These are phyloP conservation scores for Lethenteron reissneri DNA, from an alignment of 2,113 vertebrate genomes.

Conservation along the genomic window DNA sequence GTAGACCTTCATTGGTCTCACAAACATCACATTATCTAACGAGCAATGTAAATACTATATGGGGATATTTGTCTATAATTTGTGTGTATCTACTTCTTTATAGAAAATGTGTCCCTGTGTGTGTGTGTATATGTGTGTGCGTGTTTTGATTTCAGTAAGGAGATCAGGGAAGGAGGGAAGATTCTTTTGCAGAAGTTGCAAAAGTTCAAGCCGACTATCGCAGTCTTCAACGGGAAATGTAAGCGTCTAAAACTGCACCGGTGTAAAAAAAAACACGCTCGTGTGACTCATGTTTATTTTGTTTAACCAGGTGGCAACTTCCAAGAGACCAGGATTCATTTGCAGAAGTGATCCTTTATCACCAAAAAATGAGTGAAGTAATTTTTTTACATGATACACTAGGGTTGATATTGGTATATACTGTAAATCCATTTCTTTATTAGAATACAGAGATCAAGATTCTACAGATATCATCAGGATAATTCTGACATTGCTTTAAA, in stretches of 20 bases:
- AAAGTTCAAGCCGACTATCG: constrained; percentile 77
- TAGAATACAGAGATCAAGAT: too few species aligned
- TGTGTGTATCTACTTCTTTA: constrained; percentile 12
- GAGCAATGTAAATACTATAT: background rate
- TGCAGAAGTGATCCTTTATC: too few species aligned
- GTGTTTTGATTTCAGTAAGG: constrained; percentile 43
- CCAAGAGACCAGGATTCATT: too few species aligned
- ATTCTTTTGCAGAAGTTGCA: constrained; percentile 85
- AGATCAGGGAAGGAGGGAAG: constrained; percentile 81
- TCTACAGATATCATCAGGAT: too few species aligned
- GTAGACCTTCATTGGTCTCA: too few species aligned
- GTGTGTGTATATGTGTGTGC: background rate
- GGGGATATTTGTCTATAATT: constrained; percentile 10
- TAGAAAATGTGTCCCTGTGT: too few species aligned
- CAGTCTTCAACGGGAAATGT: constrained; percentile 99
- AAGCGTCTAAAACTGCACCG: constrained; percentile 15
- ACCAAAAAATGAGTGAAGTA: too few species aligned
- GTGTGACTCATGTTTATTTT: background rate
- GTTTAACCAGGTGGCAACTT: background rate
- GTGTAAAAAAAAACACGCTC: too few species aligned
- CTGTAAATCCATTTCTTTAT: too few species aligned
- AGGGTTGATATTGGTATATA: too few species aligned
- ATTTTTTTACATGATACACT: constrained; percentile 4
- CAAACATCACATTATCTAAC: too few species aligned
- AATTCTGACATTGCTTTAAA: too few species aligned